These are phyloP conservation scores for Eilema depressum DNA, from an alignment of 2,888 invertebrate species.

Conservation along the genomic window DNA sequence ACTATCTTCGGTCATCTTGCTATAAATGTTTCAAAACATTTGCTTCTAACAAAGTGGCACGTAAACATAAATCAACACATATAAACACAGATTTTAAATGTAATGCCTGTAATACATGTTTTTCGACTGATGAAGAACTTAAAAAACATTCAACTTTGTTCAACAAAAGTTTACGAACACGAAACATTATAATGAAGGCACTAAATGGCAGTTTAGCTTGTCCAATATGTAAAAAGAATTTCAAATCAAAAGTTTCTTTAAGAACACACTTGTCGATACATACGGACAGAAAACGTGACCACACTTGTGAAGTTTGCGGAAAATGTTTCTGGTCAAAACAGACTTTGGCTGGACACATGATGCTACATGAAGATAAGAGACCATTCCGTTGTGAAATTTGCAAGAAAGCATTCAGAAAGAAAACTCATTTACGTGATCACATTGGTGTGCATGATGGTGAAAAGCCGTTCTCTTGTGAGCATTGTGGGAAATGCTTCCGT, in stretches of 20 bases:
- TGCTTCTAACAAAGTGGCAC: conserved; percentile 45
- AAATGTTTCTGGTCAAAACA: conserved; percentile 68
- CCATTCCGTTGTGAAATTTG: conserved; percentile 76
- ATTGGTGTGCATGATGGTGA: conserved; percentile 62
- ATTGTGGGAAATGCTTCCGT: conserved; percentile 66
- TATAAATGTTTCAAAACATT: conserved; percentile 66
- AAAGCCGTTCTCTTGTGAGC: conserved; percentile 67
- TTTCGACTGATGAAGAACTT: conserved; percentile 58
- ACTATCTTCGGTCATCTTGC: conserved; percentile 83
- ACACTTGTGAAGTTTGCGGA: conserved; percentile 74
- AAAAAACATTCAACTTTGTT: conserved; percentile 58
- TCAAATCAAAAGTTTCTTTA: conserved; percentile 62
- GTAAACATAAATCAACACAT: conserved; percentile 57
- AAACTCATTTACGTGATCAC: conserved; percentile 58
- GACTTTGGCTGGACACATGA: conserved; percentile 62
- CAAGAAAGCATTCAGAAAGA: conserved; percentile 65
- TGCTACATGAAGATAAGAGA: conserved; percentile 65
- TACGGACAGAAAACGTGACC: conserved; percentile 71
- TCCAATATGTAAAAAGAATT: conserved; percentile 67
- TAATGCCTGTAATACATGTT: conserved; percentile 66
- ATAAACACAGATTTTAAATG: conserved; percentile 59
- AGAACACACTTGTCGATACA: conserved; percentile 87
- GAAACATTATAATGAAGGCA: conserved; percentile 64
- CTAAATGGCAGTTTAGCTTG: conserved; percentile 63
- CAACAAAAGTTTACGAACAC: conserved; percentile 59